Conservation (phyloP, 2,113 vertebrate genomes). For the Tachysurus fulvidraco region DNA sequence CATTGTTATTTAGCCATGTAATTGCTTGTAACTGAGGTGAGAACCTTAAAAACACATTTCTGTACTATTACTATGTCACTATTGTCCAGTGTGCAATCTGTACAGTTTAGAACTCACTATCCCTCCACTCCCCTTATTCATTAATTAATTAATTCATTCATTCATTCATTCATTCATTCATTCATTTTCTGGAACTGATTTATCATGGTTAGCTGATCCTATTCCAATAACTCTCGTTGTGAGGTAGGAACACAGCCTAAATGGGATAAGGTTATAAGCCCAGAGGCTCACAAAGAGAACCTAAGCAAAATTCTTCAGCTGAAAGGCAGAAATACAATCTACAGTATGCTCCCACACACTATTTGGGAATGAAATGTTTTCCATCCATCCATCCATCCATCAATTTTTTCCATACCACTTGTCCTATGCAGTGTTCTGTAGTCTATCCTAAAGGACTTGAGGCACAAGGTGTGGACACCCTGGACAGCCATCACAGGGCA, state of each 20-base stretch:
- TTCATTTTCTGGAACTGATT: neutral
- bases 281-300: neutral
- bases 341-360: too few relatives aligned
- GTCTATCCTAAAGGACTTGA: too few relatives aligned
- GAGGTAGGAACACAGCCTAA: neutral
- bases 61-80: neutral
- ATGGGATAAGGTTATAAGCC: neutral
- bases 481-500: too few relatives aligned
- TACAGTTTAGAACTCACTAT: neutral
- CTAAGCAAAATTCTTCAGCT: neutral
- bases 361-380: too few relatives aligned
- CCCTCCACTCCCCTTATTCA: neutral
- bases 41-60: neutral
- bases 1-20: neutral
- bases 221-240: neutral
- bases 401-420: too few relatives aligned
- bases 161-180: neutral
- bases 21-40: neutral
- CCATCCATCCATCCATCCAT: too few relatives aligned
- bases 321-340: neutral
- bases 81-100: neutral
- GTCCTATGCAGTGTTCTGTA: too few relatives aligned
- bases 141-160: neutral
- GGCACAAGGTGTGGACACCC: too few relatives aligned
- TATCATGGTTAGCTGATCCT: neutral